Conservation (phyloP, 2,888 invertebrate species). For the Tetranychus truncatus region DNA sequence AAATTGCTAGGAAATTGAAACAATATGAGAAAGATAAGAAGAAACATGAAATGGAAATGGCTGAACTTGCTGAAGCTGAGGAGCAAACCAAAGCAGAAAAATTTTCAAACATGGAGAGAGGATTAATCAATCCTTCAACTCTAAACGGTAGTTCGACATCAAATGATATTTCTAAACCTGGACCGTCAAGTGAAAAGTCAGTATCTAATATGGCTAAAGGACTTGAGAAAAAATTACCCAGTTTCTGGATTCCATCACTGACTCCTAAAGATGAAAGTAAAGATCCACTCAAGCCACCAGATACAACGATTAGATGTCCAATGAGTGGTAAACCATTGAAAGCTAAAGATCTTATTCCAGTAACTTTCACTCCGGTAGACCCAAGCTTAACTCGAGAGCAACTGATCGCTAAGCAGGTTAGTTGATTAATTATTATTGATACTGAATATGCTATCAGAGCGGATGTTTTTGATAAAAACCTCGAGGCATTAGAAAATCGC, state of each 20-base stretch:
- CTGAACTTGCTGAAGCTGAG: constrained; percentile 51
- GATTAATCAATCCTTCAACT: constrained; percentile 34
- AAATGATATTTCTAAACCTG: not conserved
- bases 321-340: constrained; percentile 65
- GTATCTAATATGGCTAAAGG: constrained; percentile 62
- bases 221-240: constrained; percentile 62
- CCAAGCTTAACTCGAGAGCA: constrained; percentile 1
- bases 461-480: not conserved
- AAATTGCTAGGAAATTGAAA: constrained; percentile 68
- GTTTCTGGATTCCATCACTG: constrained; percentile 90
- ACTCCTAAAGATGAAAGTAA: constrained; percentile 62
- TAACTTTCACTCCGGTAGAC: constrained; percentile 61
- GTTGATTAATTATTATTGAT: not conserved
- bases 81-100: constrained; percentile 53
- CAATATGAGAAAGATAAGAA: constrained; percentile 74
- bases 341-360: constrained; percentile 73
- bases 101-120: constrained; percentile 64
- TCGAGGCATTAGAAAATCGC: not conserved
- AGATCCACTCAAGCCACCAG: constrained; percentile 51
- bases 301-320: constrained; percentile 58
- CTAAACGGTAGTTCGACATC: constrained; percentile 7
- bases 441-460: constrained; percentile 19
- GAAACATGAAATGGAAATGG: constrained; percentile 46
- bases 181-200: constrained; percentile 6
- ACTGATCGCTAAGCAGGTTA: not conserved